Base-by-base conservation (phyloP, 2,113 vertebrate species). In the Dipodomys spectabilis region DNA sequence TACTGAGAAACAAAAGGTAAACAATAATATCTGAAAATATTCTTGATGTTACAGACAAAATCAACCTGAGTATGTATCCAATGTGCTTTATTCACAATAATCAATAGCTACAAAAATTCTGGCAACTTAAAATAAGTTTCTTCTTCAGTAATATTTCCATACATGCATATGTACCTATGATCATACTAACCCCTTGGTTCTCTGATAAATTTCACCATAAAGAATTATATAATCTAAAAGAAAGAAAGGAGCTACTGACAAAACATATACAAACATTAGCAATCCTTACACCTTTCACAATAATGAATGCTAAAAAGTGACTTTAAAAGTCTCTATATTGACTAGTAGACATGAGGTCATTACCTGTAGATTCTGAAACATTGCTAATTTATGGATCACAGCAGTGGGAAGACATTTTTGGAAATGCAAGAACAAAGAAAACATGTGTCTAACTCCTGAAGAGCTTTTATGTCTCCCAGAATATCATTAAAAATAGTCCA, bases 1-100 rank as follows among this genome's bases (percentile, higher is more conserved):
- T 79, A 68, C n/a, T 32, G n/a, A 93, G 65, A n/a, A 86, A 78
- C 9, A 23, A 73, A 89, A 82, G 19, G 45, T 69, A 86, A 78
- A 49, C 49, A 92, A 82, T 79, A 92, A 69, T 64, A 80, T 80
- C 73, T 71, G 45, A 92, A 90, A 90, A 45, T 64, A 87, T 74
- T 73, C 19, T 35, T 86, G 35, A 83, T 44, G 60, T 74, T 75
- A 74, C 82, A 60, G 22, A 84, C 92, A 93, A 80, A 91, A n/a
- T 19, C 32, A 20, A 25, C 82, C 5, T 62, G 20, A 88, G 30
- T 82, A 3, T 77, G 23, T 72, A 60, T 87, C 87, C 62, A 45
- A 35, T 23, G 7, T 62, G 20, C 35, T 95, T 87, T 78, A 69
- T 74, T 49, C 13, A 74, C 69, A 95, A 71, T 82, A 86, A 91